These are phyloP conservation scores for Phyto melanocephala DNA, from an alignment of 2,888 invertebrate genomes.

Conservation along the genomic window DNA sequence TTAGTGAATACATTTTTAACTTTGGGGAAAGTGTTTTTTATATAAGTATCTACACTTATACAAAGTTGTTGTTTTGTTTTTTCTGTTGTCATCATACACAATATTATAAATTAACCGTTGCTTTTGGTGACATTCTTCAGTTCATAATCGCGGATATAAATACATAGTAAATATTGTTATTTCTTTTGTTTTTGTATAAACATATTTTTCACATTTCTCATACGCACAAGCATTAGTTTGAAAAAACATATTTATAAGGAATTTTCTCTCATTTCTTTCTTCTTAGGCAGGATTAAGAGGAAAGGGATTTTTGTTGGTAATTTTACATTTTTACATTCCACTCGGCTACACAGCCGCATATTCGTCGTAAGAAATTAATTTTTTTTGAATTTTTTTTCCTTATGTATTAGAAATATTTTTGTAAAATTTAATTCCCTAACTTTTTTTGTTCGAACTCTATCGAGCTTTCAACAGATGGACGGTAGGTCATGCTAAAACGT, in stretches of 20 bases:
- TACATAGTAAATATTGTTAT: no score
- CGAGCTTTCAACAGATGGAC: no score
- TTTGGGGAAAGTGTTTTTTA: conserved; percentile 55
- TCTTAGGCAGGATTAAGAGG: no score
- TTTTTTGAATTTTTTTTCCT: background rate
- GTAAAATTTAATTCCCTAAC: no score
- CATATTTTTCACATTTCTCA: background rate
- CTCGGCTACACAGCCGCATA: background rate
- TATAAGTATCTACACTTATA: background rate
- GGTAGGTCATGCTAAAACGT: no score
- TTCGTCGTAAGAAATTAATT: background rate
- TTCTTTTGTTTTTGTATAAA: background rate
- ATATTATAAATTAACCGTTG: conserved; percentile 25
- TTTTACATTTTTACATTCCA: no score
- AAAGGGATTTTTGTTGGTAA: no score
- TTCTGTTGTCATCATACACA: conserved; percentile 20
- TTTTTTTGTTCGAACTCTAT: no score
- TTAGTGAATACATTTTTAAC: conserved; percentile 8
- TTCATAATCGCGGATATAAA: conserved; percentile 25
- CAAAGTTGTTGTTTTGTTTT: background rate
- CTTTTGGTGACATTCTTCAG: conserved; percentile 36
- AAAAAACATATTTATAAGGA: no score
- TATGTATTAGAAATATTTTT: no score
- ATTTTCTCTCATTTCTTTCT: no score
- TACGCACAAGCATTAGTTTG: no score